Conservation (phyloP, 2,888 invertebrate genomes). For the Listrodromus nycthemerus region DNA sequence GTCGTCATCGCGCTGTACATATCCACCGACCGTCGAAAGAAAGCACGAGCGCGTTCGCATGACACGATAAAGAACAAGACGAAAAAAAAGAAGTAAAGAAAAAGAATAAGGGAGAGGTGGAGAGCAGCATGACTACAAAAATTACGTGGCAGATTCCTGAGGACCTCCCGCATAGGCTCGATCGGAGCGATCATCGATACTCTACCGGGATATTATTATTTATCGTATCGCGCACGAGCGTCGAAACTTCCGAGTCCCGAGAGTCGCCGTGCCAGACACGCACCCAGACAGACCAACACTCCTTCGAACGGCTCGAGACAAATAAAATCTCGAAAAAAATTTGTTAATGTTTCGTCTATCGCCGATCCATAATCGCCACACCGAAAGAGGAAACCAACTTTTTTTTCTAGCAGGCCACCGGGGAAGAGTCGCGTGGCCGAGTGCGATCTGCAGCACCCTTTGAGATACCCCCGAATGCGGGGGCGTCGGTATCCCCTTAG, state of each 20-base stretch:
- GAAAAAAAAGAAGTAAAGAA: slow-evolving; percentile 36
- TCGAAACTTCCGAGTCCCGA: neutral
- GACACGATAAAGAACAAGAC: slow-evolving; percentile 28
- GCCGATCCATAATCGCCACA: neutral
- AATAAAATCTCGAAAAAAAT: neutral
- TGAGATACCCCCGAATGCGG: slow-evolving; percentile 15
- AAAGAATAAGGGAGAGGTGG: slow-evolving; percentile 50
- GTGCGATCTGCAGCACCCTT: slow-evolving; percentile 42
- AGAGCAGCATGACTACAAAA: slow-evolving; percentile 77
- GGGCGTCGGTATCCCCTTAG: slow-evolving; percentile 28
- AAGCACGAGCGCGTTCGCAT: slow-evolving; percentile 18
- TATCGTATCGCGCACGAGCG: slow-evolving; percentile 48
- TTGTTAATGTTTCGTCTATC: neutral
- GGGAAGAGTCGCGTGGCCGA: slow-evolving; percentile 78
- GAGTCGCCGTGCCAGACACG: neutral
- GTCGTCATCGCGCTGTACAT: slow-evolving; percentile 9
- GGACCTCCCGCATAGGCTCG: slow-evolving; percentile 81
- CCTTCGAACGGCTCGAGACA: neutral
- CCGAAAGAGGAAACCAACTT: neutral
- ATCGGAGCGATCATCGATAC: slow-evolving; percentile 66
- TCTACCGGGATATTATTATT: slow-evolving; percentile 64
- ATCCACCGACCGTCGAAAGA: slow-evolving; percentile 18
- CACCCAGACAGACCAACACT: neutral
- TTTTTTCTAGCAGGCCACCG: slow-evolving; percentile 72
- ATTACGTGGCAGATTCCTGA: slow-evolving; percentile 82